Evolutionary conservation across 2,113 vertebrate species (phyloP).

Genomic region (Anolis sagrei): DNA sequence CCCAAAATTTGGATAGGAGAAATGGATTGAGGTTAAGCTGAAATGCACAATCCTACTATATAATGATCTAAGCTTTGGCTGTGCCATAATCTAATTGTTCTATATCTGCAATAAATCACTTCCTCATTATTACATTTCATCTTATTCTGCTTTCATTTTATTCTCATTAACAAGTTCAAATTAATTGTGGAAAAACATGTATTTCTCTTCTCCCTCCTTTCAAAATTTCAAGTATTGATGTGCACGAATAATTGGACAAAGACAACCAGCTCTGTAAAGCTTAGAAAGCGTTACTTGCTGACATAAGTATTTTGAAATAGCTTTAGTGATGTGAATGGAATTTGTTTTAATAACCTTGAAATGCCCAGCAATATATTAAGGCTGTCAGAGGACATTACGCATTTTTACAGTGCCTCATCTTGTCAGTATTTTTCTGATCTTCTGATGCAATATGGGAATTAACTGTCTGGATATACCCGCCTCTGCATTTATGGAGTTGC

Average conservation of each 20-base stretch:
- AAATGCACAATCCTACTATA: neutral
- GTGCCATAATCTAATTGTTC: neutral
- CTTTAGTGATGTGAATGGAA: conserved; percentile 41
- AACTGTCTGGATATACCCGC: conserved; percentile 42
- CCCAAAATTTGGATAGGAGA: too few relatives aligned
- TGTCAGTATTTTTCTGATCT: conserved; percentile 56
- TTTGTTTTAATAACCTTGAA: conserved; percentile 61
- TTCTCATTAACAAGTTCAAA: conserved; percentile 35
- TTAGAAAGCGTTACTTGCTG: conserved; percentile 34
- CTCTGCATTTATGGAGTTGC: conserved; percentile 48
- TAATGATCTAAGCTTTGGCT: neutral
- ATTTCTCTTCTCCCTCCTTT: conserved; percentile 10
- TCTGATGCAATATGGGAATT: conserved; percentile 55
- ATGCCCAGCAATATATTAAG: conserved; percentile 55
- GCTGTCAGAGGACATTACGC: conserved; percentile 59
- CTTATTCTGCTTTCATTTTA: conserved; percentile 31
- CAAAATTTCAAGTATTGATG: conserved; percentile 38
- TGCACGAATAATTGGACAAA: conserved; percentile 32
- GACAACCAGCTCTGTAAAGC: conserved; percentile 32
- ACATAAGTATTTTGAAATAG: conserved; percentile 46
- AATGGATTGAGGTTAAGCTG: too few relatives aligned
- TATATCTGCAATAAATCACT: conserved; percentile 1
- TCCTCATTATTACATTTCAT: conserved; percentile 27
- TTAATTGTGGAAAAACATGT: neutral
- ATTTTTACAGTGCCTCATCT: conserved; percentile 55